Evolutionary conservation across 2,888 invertebrate genomes (phyloP).

Genomic region (Leptopilina drosophilae): DNA sequence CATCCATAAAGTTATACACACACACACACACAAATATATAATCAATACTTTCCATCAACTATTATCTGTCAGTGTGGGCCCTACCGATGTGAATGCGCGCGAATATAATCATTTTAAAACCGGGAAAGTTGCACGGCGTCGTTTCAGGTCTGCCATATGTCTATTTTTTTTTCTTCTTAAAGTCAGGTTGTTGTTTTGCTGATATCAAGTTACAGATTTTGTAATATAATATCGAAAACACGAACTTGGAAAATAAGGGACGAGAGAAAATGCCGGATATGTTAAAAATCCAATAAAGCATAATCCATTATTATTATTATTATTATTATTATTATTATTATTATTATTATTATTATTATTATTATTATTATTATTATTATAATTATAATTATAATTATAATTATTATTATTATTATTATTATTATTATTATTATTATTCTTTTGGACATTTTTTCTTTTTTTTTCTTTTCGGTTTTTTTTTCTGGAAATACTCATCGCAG

Average conservation of each 20-base stretch:
- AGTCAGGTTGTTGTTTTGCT: slow-evolving; percentile 21
- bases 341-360: no score
- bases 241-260: slow-evolving; percentile 22
- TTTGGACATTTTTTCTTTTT: no score
- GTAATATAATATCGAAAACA: slow-evolving; percentile 17
- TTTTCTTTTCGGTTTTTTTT: no score
- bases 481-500: no score
- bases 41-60: slow-evolving; percentile 30
- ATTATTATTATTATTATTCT: no score
- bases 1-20: neutral
- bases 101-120: slow-evolving; percentile 20
- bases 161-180: neutral
- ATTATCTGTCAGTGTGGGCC: slow-evolving; percentile 18
- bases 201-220: slow-evolving; percentile 15
- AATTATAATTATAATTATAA: no score
- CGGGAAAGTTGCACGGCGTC: slow-evolving; percentile 10
- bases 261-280: slow-evolving; percentile 22
- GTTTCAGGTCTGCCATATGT: slow-evolving; percentile 25
- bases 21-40: neutral
- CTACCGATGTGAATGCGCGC: neutral
- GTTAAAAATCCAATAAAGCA: neutral
- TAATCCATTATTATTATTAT: no score
- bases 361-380: no score
- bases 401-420: no score
- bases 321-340: no score